phyloP scores from a whole-genome alignment of 2,113 vertebrate genomes.

The Halichoerus grypus region DNA sequence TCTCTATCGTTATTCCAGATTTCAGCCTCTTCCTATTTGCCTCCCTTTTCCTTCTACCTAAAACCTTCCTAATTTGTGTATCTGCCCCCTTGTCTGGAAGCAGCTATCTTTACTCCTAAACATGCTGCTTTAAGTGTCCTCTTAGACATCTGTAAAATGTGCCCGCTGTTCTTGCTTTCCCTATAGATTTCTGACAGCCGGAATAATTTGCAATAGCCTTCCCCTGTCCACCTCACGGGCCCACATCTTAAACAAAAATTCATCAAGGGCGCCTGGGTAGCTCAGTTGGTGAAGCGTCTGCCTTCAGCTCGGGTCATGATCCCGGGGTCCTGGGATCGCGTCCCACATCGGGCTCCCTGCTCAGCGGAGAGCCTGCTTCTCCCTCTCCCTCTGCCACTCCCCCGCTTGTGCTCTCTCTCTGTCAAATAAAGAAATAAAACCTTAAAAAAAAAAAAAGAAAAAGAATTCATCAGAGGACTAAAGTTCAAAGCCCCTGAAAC shows the following conservation, averaged over 20 bases:
- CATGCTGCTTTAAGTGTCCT: background rate
- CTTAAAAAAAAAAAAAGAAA: no score
- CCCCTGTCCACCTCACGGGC: rapidly evolving
- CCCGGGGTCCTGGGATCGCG: no score
- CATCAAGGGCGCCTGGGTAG: no score
- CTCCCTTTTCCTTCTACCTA: background rate
- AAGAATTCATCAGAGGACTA: background rate
- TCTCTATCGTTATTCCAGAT: background rate
- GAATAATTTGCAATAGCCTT: background rate
- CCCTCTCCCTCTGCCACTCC: no score
- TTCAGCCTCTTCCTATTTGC: background rate
- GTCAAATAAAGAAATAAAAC: no score
- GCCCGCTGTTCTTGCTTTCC: background rate
- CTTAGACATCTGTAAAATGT: background rate
- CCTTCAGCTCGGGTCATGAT: no score
- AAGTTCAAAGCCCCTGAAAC: background rate
- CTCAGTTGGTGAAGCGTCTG: no score
- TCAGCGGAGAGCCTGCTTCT: no score
- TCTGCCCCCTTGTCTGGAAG: background rate
- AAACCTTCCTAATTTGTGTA: background rate
- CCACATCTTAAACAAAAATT: background rate
- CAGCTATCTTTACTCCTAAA: background rate
- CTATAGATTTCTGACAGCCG: background rate
- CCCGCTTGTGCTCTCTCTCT: no score
- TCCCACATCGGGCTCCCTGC: no score